phyloP scores from a whole-genome alignment of 2,797 vertebrate species.

The Sebastes steindachneri region DNA sequence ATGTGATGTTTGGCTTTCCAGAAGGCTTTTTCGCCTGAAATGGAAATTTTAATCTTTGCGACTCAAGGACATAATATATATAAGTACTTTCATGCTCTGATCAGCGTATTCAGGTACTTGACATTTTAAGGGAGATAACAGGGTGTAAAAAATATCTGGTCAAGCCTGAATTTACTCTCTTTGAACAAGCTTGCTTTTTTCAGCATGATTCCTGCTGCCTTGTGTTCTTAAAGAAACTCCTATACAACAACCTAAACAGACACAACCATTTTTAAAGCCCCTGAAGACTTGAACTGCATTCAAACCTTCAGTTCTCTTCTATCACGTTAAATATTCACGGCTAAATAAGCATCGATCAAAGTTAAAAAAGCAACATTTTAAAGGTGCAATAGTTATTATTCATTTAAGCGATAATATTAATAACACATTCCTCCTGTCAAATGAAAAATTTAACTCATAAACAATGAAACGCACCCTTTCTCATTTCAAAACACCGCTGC shows the following conservation, averaged over 20 bases:
- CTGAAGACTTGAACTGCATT: neutral
- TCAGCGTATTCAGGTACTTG: conserved; percentile 77
- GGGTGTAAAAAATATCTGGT: conserved; percentile 61
- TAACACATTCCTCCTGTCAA: neutral
- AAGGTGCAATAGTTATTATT: neutral
- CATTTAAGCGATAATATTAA: neutral
- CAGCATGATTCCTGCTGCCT: conserved; percentile 17
- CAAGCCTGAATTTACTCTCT: conserved; percentile 61
- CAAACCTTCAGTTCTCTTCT: neutral
- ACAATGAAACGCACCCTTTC: neutral
- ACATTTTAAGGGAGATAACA: conserved; percentile 78
- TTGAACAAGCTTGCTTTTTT: conserved; percentile 39
- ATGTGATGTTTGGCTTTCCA: conserved; percentile 68
- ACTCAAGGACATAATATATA: conserved; percentile 77
- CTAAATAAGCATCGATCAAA: neutral
- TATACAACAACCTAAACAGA: neutral
- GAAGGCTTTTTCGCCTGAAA: conserved; percentile 56
- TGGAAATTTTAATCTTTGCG: conserved; percentile 75
- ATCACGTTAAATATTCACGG: neutral
- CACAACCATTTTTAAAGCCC: neutral
- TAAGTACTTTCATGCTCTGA: conserved; percentile 74
- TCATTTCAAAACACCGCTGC: neutral
- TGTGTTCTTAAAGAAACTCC: conserved; percentile 22
- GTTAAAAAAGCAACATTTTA: neutral
- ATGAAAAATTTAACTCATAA: neutral